phyloP scores from a whole-genome alignment of 2,113 vertebrate species.

The Apistogramma diplotaenia region DNA sequence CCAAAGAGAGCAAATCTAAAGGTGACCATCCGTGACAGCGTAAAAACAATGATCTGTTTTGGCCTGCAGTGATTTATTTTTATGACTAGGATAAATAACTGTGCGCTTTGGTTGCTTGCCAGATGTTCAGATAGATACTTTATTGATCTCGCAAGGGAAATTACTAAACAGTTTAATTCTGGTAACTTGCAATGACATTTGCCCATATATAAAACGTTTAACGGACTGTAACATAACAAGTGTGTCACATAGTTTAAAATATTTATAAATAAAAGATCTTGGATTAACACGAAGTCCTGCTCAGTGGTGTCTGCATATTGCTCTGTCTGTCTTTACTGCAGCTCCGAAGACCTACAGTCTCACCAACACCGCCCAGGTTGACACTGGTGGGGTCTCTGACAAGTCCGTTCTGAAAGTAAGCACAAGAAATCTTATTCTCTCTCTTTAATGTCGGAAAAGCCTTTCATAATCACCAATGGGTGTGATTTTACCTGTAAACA shows the following conservation, averaged over 20 bases:
- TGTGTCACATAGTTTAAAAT: not conserved
- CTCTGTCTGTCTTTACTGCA: conserved; percentile 47
- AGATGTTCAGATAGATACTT: too few relatives aligned
- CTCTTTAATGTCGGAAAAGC: not conserved
- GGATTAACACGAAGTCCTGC: not conserved
- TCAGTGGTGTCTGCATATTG: not conserved
- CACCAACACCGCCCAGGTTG: conserved; percentile 76
- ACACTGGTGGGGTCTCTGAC: conserved; percentile 80
- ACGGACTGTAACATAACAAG: not conserved
- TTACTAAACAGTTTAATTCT: too few relatives aligned
- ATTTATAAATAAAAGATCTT: not conserved
- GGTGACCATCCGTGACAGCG: conserved; percentile 32
- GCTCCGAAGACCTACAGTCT: conserved; percentile 97
- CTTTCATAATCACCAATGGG: not conserved
- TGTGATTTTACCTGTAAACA: not conserved
- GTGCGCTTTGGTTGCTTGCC: too few relatives aligned
- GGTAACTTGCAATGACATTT: too few relatives aligned
- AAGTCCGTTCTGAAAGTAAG: conserved; percentile 91
- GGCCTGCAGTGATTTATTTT: too few relatives aligned
- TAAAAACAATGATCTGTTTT: too few relatives aligned
- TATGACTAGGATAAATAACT: too few relatives aligned
- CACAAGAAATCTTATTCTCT: not conserved
- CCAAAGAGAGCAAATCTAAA: conserved; percentile 75
- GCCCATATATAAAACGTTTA: not conserved
- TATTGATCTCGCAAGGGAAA: too few relatives aligned